Conservation (phyloP, 2,888 invertebrate genomes). For the Netelia inedita region DNA sequence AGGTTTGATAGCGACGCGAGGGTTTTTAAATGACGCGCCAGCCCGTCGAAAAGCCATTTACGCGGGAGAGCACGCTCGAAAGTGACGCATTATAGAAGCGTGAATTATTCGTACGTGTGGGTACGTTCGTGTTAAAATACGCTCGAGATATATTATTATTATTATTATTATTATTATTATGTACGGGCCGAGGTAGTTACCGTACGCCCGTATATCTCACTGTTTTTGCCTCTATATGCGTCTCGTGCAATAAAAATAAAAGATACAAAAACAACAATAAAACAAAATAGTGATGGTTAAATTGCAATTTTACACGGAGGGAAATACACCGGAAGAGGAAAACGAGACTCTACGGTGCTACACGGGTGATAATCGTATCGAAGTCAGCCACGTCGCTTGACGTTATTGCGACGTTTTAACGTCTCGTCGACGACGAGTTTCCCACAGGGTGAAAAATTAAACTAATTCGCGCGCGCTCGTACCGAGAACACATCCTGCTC, state of each 20-base stretch:
- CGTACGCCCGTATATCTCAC: constrained; percentile 11
- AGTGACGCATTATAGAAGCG: constrained; percentile 27
- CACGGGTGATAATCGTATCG: constrained; percentile 49
- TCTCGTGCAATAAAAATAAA: neutral
- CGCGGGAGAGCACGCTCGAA: constrained; percentile 47
- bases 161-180: constrained; percentile 31
- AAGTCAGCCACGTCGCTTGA: neutral
- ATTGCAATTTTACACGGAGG: constrained; percentile 8
- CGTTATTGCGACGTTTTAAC: too few relatives aligned
- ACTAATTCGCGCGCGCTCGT: neutral
- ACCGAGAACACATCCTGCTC: neutral
- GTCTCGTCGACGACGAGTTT: constrained; percentile 1
- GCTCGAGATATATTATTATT: neutral
- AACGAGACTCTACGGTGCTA: constrained; percentile 14
- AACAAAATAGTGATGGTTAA: constrained; percentile 2
- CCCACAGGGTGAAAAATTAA: constrained; percentile 36
- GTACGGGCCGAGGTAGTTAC: constrained; percentile 14
- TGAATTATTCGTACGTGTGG: constrained; percentile 6
- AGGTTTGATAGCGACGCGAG: constrained; percentile 20
- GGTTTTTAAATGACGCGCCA: constrained; percentile 24
- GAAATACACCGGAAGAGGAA: neutral
- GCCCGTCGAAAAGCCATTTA: constrained; percentile 58
- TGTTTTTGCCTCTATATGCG: neutral
- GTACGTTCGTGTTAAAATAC: neutral
- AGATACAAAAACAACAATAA: constrained; percentile 10